Evolutionary conservation across 2,113 vertebrate genomes (phyloP).

Genomic region (Alethe castanea): DNA sequence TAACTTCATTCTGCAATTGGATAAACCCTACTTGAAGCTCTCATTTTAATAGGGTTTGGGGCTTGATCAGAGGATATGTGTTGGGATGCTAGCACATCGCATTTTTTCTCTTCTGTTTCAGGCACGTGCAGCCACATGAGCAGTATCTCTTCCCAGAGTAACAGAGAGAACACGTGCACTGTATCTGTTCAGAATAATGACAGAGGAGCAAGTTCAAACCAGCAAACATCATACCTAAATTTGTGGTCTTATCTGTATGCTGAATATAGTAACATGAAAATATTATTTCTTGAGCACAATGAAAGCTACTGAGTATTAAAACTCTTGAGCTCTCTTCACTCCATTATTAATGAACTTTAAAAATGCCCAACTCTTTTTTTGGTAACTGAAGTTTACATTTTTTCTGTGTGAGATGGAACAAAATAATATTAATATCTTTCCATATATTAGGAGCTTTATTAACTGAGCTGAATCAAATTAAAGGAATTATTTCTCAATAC

Average conservation of each 20-base stretch:
- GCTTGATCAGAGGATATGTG: not conserved
- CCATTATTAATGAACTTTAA: not conserved
- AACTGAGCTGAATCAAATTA: not conserved
- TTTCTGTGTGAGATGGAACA: not conserved
- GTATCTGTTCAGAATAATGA: not conserved
- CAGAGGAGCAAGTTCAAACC: not conserved
- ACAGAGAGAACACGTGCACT: not conserved
- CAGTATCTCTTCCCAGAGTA: not conserved
- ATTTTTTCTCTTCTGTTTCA: not conserved
- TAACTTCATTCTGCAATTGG: not conserved
- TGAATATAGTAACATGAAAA: not conserved
- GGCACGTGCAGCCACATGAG: fast-evolving
- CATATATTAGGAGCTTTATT: not conserved
- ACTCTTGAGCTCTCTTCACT: not conserved
- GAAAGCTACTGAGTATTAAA: not conserved
- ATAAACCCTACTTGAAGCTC: not conserved
- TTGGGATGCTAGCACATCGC: not conserved
- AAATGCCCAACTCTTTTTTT: not conserved
- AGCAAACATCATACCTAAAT: not conserved
- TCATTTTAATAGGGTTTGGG: not conserved
- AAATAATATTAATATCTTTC: not conserved
- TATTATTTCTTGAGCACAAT: not conserved
- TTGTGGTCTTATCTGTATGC: not conserved
- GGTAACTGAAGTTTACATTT: not conserved
- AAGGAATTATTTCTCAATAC: not conserved